phyloP scores from a whole-genome alignment of 2,113 vertebrate species.

The Chlorodrepanis virens region DNA sequence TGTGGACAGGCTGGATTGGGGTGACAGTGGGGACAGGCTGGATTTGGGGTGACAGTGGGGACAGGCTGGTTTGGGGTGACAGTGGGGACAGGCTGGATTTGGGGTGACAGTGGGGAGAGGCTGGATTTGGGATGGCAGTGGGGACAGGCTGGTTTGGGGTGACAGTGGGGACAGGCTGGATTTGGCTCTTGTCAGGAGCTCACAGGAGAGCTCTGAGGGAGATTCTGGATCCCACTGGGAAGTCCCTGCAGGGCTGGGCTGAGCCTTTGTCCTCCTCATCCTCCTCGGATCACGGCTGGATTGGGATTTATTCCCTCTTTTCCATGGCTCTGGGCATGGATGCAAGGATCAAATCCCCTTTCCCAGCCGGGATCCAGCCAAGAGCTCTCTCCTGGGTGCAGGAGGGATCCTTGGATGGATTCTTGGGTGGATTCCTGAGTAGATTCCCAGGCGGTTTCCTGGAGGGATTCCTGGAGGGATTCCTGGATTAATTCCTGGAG shows the following conservation, averaged over 20 bases:
- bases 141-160: background rate
- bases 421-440: rapidly evolving
- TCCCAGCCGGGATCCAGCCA: background rate
- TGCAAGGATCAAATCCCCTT: background rate
- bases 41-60: rapidly evolving
- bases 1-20: background rate
- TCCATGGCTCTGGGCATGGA: rapidly evolving
- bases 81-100: background rate
- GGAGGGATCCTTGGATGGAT: background rate
- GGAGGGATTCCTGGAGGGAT: background rate
- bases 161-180: background rate
- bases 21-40: background rate
- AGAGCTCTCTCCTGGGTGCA: rapidly evolving
- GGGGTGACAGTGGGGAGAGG: rapidly evolving
- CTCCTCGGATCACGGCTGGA: rapidly evolving
- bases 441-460: background rate
- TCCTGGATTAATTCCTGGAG: background rate
- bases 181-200: background rate
- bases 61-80: background rate
- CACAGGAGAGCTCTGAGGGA: background rate
- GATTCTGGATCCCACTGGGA: background rate
- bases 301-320: background rate
- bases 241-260: background rate
- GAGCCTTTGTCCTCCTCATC: background rate
- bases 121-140: background rate